These are phyloP conservation scores for Tetranychus urticae DNA, from an alignment of 1,140 invertebrate species.

Conservation along the genomic window DNA sequence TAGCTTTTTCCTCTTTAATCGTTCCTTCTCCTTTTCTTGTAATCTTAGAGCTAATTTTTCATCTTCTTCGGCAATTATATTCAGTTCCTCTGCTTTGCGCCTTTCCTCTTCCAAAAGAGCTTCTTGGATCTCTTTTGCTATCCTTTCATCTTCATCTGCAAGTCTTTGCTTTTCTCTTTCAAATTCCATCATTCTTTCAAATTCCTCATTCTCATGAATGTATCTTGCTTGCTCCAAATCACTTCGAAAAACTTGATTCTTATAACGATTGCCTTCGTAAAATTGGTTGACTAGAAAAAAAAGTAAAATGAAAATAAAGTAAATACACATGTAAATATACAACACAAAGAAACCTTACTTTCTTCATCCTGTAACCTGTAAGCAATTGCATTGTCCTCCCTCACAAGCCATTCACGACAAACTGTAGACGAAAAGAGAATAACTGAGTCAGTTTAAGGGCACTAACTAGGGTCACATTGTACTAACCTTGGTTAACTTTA, in stretches of 20 bases:
- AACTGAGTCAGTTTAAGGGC: not conserved
- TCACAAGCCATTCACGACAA: constrained; percentile 66
- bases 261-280: constrained; percentile 55
- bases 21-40: constrained; percentile 22
- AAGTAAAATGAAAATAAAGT: constrained; percentile 1
- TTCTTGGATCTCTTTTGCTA: constrained; percentile 20
- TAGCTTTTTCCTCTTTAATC: constrained; percentile 18
- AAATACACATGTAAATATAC: constrained; percentile 6
- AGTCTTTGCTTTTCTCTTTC: constrained; percentile 34
- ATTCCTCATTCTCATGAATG: constrained; percentile 51
- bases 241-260: constrained; percentile 63
- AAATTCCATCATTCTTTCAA: constrained; percentile 34
- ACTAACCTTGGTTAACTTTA: not conserved
- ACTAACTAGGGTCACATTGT: not conserved
- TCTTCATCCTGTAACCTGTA: constrained; percentile 71
- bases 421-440: constrained; percentile 31
- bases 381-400: constrained; percentile 69
- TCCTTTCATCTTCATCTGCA: constrained; percentile 38
- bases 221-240: constrained; percentile 58
- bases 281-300: constrained; percentile 38
- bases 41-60: constrained; percentile 15
- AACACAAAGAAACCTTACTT: constrained; percentile 30
- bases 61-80: constrained; percentile 15
- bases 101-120: constrained; percentile 14
- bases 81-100: constrained; percentile 9